These are phyloP conservation scores for Catharus minimus DNA, from an alignment of 2,113 vertebrate species.

Conservation along the genomic window DNA sequence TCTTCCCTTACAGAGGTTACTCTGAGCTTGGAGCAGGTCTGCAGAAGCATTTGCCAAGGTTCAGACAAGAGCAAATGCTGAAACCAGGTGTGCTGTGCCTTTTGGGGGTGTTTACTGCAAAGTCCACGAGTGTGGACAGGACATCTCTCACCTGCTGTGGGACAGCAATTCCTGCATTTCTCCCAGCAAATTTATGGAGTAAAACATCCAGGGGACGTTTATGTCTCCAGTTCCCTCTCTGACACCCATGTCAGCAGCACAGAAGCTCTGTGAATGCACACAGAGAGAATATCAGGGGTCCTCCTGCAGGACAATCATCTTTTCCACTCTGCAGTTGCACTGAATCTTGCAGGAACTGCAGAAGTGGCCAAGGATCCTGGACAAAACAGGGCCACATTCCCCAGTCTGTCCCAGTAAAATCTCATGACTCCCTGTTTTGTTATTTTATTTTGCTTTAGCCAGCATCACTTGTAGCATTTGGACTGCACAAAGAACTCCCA, in stretches of 20 bases:
- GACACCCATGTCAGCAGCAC: accelerated
- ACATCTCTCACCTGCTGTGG: neutral
- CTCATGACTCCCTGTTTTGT: neutral
- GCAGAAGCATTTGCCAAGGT: neutral
- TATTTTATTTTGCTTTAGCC: neutral
- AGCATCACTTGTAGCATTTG: neutral
- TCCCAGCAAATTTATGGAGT: neutral
- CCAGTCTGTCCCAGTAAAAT: neutral
- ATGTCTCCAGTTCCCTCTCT: neutral
- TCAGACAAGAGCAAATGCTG: neutral
- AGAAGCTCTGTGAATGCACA: neutral
- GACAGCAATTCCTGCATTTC: neutral
- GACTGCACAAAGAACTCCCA: neutral
- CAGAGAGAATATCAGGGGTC: neutral
- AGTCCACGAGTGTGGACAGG: neutral
- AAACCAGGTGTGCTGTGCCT: neutral
- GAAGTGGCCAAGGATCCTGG: neutral
- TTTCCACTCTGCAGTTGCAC: neutral
- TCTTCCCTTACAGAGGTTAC: neutral
- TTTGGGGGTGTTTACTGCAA: neutral
- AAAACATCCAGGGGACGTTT: neutral
- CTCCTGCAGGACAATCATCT: neutral
- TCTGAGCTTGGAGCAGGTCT: neutral
- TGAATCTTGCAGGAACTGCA: neutral
- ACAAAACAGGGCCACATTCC: neutral